Evolutionary conservation across 2,888 invertebrate genomes (phyloP), one percentile per base, ranked within the genome.

Genomic region (Agapostemon virescens): DNA sequence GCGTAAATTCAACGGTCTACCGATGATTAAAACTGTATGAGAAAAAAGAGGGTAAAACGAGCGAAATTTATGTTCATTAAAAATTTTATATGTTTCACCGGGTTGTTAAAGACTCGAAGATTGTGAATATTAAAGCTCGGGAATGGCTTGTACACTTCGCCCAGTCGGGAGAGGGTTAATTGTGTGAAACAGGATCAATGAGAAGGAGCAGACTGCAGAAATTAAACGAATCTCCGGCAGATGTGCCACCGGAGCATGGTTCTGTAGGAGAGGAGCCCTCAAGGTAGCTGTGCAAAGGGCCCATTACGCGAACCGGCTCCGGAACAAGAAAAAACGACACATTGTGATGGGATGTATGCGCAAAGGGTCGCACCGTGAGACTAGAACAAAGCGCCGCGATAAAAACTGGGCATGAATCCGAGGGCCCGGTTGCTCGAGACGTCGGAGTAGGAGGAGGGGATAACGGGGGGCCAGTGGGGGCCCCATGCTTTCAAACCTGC

Each of bases 321-420:
- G 85, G 89, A 89, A 89, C 83, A 84, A 85, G 90, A 91, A 92
- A 92, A 92, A 92, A 92, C 90, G 90, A 89, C 90, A 90, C 92
- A 91, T 91, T 91, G 92, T 92, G 87, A 90, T 90, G 88, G 79
- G 88, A 86, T 84, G 88, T 89, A 89, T 89, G 87, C 85, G 82
- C 76, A 87, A 87, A 87, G 90, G 90, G 89, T 87, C 87, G 84
- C 83, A 81, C 87, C 77, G 87, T 84, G 89, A 88, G 88, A 88
- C 90, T 92, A 92, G 92, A 92, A 92, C 92, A 92, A 92, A 91
- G 90, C 77, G 71, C 69, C 38, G 82, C 88, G 90, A 91, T 91
- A 92, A 91, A 92, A 92, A 91, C 88, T 91, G 90, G 89, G 90
- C 88, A 88, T 85, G 89, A 88, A 90, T 85, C 86, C 85, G 86